These are phyloP conservation scores for Seira sanloemensis DNA, from an alignment of 2,888 invertebrate genomes.

Conservation along the genomic window DNA sequence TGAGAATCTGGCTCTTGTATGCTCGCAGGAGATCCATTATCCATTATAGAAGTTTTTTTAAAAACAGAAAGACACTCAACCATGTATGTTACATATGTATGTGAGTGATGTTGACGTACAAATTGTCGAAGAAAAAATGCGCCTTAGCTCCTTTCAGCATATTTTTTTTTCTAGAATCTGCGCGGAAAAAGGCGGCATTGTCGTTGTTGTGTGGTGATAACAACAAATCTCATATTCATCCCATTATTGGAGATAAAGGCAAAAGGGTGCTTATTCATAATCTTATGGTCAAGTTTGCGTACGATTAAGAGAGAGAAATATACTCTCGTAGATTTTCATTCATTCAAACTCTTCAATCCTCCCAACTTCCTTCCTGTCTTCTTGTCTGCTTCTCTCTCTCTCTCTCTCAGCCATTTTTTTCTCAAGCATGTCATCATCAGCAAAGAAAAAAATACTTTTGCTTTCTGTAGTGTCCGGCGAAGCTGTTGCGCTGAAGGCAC, in stretches of 20 bases:
- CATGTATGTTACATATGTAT: not conserved
- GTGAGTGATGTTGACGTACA: too few species aligned
- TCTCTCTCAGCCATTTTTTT: slow-evolving; percentile 56
- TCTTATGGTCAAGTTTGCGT: slow-evolving; percentile 55
- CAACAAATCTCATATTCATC: not conserved
- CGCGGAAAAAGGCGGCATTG: not conserved
- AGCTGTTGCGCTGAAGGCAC: slow-evolving; percentile 17
- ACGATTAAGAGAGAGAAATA: not conserved
- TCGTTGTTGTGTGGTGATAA: not conserved
- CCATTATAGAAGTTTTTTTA: not conserved
- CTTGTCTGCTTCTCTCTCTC: slow-evolving; percentile 25
- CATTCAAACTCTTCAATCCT: slow-evolving; percentile 27
- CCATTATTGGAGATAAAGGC: slow-evolving; percentile 17
- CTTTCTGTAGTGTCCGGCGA: not conserved
- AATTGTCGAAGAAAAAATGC: too few species aligned
- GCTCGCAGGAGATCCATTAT: not conserved
- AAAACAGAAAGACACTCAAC: not conserved
- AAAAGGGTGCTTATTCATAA: slow-evolving; percentile 6
- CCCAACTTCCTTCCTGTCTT: slow-evolving; percentile 49
- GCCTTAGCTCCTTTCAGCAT: not conserved
- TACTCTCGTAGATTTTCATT: slow-evolving; percentile 38
- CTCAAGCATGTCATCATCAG: slow-evolving; percentile 6
- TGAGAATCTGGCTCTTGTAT: not conserved
- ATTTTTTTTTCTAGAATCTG: not conserved
- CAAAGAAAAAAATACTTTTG: slow-evolving; percentile 9